Conservation (phyloP, 1,140 invertebrate genomes). For the Holcopasites calliopsidis region DNA sequence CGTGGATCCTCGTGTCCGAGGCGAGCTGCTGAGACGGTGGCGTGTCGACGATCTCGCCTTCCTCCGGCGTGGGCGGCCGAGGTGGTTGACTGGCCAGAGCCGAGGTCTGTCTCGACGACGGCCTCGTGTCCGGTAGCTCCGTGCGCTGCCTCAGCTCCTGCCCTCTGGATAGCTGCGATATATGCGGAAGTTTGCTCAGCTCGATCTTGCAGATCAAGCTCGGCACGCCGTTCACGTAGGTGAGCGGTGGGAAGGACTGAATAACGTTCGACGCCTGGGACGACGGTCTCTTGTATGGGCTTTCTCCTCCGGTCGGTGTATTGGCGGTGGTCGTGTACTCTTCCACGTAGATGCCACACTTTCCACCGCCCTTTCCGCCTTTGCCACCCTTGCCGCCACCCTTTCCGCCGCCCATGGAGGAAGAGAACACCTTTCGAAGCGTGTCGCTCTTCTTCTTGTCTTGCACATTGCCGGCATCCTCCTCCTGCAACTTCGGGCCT, state of each 20-base stretch:
- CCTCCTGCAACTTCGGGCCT: conserved; percentile 81
- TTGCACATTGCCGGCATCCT: conserved; percentile 80
- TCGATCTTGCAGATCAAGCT: conserved; percentile 77
- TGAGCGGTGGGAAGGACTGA: conserved; percentile 59
- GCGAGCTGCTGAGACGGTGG: conserved; percentile 54
- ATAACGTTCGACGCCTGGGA: conserved; percentile 59
- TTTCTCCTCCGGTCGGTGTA: conserved; percentile 73
- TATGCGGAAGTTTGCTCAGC: conserved; percentile 70
- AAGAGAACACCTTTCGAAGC: conserved; percentile 83
- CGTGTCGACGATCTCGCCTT: conserved; percentile 71
- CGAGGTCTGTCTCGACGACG: conserved; percentile 67
- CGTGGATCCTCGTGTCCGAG: conserved; percentile 56
- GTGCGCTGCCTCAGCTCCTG: conserved; percentile 79
- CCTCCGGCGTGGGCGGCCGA: conserved; percentile 69
- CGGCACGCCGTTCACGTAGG: conserved; percentile 69
- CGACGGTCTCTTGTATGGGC: conserved; percentile 76
- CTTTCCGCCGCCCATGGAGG: conserved; percentile 80
- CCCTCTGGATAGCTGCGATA: conserved; percentile 70
- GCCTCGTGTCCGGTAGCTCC: conserved; percentile 82
- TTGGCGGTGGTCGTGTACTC: conserved; percentile 73
- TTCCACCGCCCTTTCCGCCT: conserved; percentile 82
- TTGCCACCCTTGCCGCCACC: conserved; percentile 82
- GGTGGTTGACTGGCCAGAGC: conserved; percentile 44
- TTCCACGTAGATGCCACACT: conserved; percentile 78
- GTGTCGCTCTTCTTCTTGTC: conserved; percentile 88